Conservation (phyloP, 2,888 invertebrate genomes). For the Catocala sponsa region DNA sequence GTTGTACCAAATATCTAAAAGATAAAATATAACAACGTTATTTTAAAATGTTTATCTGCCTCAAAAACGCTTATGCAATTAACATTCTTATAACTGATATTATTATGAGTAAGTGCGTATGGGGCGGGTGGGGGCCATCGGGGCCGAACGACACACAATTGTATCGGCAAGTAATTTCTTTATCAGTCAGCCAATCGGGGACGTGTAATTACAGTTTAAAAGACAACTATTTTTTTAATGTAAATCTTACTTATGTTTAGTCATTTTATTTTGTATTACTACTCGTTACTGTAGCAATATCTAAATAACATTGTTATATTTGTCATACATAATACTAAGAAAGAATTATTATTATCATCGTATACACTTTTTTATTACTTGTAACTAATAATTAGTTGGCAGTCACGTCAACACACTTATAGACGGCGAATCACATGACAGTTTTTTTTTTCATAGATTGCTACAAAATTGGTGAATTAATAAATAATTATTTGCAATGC, state of each 20-base stretch:
- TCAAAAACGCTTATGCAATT: conserved; percentile 71
- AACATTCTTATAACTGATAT: conserved; percentile 76
- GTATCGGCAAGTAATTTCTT: conserved; percentile 46
- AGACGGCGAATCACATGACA: background rate
- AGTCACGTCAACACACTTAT: background rate
- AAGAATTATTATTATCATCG: background rate
- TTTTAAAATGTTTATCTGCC: conserved; percentile 34
- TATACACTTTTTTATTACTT: conserved; percentile 1
- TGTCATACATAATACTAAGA: conserved; percentile 25
- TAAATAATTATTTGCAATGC: conserved; percentile 31
- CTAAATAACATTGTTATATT: background rate
- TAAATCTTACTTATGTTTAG: background rate
- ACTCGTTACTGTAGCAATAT: background rate
- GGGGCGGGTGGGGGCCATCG: conserved; percentile 11
- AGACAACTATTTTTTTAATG: conserved; percentile 30
- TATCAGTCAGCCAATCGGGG: conserved; percentile 46
- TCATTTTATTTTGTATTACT: background rate
- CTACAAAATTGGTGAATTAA: background rate
- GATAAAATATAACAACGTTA: conserved; percentile 18
- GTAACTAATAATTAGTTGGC: conserved; percentile 3
- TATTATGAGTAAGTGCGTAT: conserved; percentile 29
- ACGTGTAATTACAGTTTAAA: conserved; percentile 45
- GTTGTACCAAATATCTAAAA: background rate
- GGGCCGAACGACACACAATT: conserved; percentile 30
- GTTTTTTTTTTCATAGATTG: too few relatives aligned